A percentile compares a stretch with the other conserved stretches of the same genome.
Conservation (phyloP, 2,888 invertebrate species). For the Atethmia centrago region DNA sequence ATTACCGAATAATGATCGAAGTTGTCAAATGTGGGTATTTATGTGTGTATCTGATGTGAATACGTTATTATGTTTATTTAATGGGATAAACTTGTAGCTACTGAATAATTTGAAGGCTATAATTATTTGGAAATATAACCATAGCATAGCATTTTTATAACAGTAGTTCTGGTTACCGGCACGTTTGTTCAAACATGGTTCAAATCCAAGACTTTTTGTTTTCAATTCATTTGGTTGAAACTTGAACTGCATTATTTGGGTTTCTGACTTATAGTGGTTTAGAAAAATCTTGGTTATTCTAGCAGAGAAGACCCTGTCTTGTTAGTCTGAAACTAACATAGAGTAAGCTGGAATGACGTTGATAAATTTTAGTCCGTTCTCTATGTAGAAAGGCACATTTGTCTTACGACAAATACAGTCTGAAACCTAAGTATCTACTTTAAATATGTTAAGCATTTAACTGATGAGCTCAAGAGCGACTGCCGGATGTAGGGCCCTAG, state of each 20-base stretch:
- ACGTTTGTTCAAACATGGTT: not conserved
- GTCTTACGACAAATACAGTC: not conserved
- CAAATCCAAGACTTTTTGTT: not conserved
- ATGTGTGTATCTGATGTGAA: not conserved
- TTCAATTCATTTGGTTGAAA: not conserved
- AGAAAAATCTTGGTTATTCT: not conserved
- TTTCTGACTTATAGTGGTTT: not conserved
- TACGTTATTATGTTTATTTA: not conserved
- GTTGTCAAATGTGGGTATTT: not conserved
- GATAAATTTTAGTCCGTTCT: not conserved
- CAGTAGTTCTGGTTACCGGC: not conserved
- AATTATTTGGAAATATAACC: not conserved
- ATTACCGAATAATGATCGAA: slow-evolving; percentile 32
- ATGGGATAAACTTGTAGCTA: slow-evolving; percentile 8
- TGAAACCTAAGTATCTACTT: no score
- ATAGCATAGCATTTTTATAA: not conserved
- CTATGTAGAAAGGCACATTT: not conserved
- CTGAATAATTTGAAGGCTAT: not conserved
- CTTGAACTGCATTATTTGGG: not conserved
- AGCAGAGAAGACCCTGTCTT: not conserved
- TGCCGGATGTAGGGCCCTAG: no score
- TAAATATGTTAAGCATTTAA: not conserved
- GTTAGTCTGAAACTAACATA: no score
- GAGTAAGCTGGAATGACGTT: not conserved
- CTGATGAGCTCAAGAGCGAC: not conserved